phyloP scores from a whole-genome alignment of 2,797 vertebrate species.

The Hoplostethus atlanticus region DNA sequence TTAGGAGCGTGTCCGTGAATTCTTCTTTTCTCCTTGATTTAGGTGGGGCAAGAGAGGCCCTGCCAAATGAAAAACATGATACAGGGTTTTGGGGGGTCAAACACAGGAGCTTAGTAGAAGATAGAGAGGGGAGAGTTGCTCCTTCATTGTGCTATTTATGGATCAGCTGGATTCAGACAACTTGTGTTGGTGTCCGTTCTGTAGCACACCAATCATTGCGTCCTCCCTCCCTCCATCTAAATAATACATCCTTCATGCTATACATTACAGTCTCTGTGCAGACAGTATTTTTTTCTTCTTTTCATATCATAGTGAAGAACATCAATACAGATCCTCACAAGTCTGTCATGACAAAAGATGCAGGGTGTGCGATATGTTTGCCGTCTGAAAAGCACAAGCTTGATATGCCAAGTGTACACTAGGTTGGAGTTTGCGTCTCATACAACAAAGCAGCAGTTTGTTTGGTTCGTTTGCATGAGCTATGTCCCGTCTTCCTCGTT shows the following conservation, averaged over 20 bases:
- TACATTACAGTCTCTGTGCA: constrained; percentile 58
- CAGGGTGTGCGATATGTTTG: constrained; percentile 53
- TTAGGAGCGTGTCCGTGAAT: neutral
- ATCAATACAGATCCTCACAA: constrained; percentile 56
- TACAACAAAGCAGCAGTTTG: constrained; percentile 61
- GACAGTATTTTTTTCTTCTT: constrained; percentile 26
- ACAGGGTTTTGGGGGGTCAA: constrained; percentile 69
- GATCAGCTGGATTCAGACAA: constrained; percentile 57
- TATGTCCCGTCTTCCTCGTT: constrained; percentile 38
- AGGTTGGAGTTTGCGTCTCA: constrained; percentile 44
- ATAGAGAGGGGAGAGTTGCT: constrained; percentile 63
- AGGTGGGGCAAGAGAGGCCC: constrained; percentile 55
- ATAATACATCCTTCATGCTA: constrained; percentile 76
- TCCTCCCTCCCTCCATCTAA: constrained; percentile 41
- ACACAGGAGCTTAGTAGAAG: constrained; percentile 53
- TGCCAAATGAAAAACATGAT: constrained; percentile 67
- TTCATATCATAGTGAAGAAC: constrained; percentile 50
- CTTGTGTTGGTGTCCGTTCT: constrained; percentile 29
- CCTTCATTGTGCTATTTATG: constrained; percentile 85
- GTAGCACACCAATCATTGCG: constrained; percentile 47
- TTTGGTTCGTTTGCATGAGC: constrained; percentile 65
- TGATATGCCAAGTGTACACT: constrained; percentile 48
- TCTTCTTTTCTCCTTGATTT: too few relatives aligned
- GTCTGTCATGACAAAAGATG: constrained; percentile 45
- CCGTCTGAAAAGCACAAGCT: constrained; percentile 53